Percentiles rank a stretch among this genome's conserved stretches.
These are phyloP conservation scores for Sceloporus undulatus DNA, from an alignment of 2,113 vertebrate genomes.

Conservation along the genomic window DNA sequence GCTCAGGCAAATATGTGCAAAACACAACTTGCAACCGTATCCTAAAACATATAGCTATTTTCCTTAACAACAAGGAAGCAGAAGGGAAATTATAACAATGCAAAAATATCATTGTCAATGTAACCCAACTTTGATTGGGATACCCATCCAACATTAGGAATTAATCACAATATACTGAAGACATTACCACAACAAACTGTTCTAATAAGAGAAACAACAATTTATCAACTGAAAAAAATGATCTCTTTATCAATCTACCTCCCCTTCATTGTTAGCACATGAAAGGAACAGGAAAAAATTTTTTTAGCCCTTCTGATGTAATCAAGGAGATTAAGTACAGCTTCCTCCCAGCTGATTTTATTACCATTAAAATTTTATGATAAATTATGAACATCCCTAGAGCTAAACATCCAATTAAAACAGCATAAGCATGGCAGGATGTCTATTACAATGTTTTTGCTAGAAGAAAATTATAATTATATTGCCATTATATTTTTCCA, in stretches of 20 bases:
- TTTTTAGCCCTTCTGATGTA: slow-evolving; percentile 57
- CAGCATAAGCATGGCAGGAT: slow-evolving; percentile 71
- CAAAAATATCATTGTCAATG: background rate
- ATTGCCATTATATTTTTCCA: slow-evolving; percentile 59
- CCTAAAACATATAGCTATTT: background rate
- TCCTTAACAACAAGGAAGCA: background rate
- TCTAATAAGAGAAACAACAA: accelerated
- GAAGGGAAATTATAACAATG: background rate
- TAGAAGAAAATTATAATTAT: slow-evolving; percentile 67
- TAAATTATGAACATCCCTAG: slow-evolving; percentile 71
- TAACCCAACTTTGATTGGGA: slow-evolving; percentile 1
- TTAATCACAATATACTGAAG: background rate
- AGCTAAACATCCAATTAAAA: slow-evolving; percentile 79
- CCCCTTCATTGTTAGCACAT: slow-evolving; percentile 36
- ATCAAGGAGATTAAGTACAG: slow-evolving; percentile 70
- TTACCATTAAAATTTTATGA: slow-evolving; percentile 77
- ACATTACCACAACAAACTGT: background rate
- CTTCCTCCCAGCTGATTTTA: slow-evolving; percentile 75
- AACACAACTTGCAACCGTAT: background rate
- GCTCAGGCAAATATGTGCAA: background rate
- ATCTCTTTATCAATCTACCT: slow-evolving; percentile 34
- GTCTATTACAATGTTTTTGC: slow-evolving; percentile 72
- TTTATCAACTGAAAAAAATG: slow-evolving; percentile 18
- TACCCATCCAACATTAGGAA: background rate
- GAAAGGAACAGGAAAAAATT: slow-evolving; percentile 39